Base-by-base conservation (phyloP, 2,888 invertebrate species). In the Tethea ocularis region DNA sequence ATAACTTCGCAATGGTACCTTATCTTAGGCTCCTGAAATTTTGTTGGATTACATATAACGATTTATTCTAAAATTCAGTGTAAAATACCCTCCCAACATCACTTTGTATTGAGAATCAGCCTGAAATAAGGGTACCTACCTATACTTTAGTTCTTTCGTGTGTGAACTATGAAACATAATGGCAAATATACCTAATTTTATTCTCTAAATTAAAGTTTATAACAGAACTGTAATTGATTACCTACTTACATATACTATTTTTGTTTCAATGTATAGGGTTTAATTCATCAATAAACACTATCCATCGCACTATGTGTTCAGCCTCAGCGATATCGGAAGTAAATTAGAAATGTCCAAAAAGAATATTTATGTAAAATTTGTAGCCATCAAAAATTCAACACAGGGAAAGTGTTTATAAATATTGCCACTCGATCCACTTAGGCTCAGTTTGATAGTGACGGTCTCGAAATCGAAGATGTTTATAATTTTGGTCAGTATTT, bases 331-430 rank as follows among this genome's bases (percentile, higher is more conserved):
- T 60, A 67, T 66, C 77, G 75, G 80, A 82, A 81, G 73, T 67
- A 64, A 65, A 65, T 72, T 77, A 62, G 62, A 74, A 70, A 71
- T 67, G 73, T 64, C 76, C 75, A 71, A n/a, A n/a, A n/a, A n/a
- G n/a, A n/a, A n/a, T n/a, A 66, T 79, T 81, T 84, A 87, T 84
- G 80, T 78, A 72, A 83, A 86, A 81, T 80, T 70, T 71, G 73
- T 72, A 76, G 80, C 76, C 69, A 77, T 78, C 62, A 69, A 70
- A 66, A 64, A 68, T 72, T 72, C 64, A 64, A 72, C 61, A 77
- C 64, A 73, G 83, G 76, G 86, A 87, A 86, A 87, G 85, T 75
- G 72, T 83, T 83, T 84, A 87, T 84, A 88, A 82, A 85, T 80
- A 82, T 76, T 75, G 78, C 72, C 76, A 69, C 63, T 65, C 11